Conservation (phyloP, 2,797 vertebrate genomes). For the Bufotes viridis region DNA sequence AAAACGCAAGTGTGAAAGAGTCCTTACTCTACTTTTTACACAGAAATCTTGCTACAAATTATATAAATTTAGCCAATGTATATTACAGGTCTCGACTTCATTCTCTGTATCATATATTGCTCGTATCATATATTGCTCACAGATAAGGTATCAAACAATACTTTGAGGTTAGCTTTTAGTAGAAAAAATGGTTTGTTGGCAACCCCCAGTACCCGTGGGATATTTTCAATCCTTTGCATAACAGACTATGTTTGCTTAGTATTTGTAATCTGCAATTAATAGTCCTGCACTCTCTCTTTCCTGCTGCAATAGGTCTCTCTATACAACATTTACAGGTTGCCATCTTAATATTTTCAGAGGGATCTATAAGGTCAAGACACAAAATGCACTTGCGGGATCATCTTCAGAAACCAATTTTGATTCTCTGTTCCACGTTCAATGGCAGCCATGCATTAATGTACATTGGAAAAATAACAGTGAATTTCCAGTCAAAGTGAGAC, state of each 20-base stretch:
- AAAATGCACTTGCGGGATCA: slow-evolving; percentile 25
- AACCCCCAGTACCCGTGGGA: too few relatives aligned
- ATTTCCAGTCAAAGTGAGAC: slow-evolving; percentile 51
- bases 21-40: too few relatives aligned
- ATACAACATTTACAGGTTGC: slow-evolving; percentile 30
- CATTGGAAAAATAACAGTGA: slow-evolving; percentile 45
- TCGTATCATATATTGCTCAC: too few relatives aligned
- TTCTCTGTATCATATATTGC: too few relatives aligned
- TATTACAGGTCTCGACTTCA: too few relatives aligned
- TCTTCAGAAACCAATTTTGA: slow-evolving; percentile 20
- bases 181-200: too few relatives aligned
- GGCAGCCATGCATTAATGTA: slow-evolving; percentile 33
- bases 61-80: too few relatives aligned
- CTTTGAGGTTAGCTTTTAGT: too few relatives aligned
- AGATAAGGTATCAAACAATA: too few relatives aligned
- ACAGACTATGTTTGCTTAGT: neutral
- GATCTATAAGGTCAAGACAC: slow-evolving; percentile 44
- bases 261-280: neutral
- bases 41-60: too few relatives aligned
- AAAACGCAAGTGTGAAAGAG: too few relatives aligned
- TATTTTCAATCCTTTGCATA: too few relatives aligned
- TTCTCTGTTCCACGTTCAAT: slow-evolving; percentile 11
- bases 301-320: neutral
- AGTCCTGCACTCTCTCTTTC: neutral
- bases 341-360: slow-evolving; percentile 17